Evolutionary conservation across 1,140 invertebrate genomes (phyloP), one percentile per base, ranked within the genome.

Genomic region (Solenopsis fugax): DNA sequence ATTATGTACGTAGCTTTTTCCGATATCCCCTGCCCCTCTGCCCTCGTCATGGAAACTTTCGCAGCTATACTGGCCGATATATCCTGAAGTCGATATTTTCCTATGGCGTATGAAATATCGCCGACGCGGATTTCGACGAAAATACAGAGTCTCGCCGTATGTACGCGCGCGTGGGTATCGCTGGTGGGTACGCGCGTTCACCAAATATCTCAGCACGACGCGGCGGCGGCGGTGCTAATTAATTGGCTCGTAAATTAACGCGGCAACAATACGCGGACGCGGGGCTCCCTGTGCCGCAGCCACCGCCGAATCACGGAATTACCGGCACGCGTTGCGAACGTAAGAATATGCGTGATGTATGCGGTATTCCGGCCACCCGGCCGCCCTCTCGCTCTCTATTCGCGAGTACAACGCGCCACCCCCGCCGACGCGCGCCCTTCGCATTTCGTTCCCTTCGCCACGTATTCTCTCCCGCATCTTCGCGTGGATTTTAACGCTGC

Each of bases 211-310:
- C 72, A 88, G 91, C 76, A 85, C 60, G 80, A n/a, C n/a, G 29
- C 29, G 29, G 29, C 29, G 29, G 67, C n/a, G 56, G 64, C 34
- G 34, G 90, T 84, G 88, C 87, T 95, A 95, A 95, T 95, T 94
- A 95, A 95, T 94, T 93, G 94, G 92, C 90, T 93, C 93, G 93
- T 95, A 95, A 95, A 95, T 95, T 94, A 94, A 88, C 92, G 89
- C 86, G 89, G 81, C 76, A 91, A 94, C 93, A 94, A 94, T 94
- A 93, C 85, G 88, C 78, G 71, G 69, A 56, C 58, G 29, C 41
- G 60, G 62, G 62, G 67, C 21, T 48, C 50, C 54, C 48, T 75
- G 58, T 34, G 65, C 73, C 50, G 75, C 62, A 78, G 77, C 81
- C 75, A 45, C 50, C 89, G 71, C 24, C 89, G 84, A 91, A 88